Evolutionary conservation across 1,140 invertebrate species (phyloP).

Genomic region (Choristoneura fumiferana): DNA sequence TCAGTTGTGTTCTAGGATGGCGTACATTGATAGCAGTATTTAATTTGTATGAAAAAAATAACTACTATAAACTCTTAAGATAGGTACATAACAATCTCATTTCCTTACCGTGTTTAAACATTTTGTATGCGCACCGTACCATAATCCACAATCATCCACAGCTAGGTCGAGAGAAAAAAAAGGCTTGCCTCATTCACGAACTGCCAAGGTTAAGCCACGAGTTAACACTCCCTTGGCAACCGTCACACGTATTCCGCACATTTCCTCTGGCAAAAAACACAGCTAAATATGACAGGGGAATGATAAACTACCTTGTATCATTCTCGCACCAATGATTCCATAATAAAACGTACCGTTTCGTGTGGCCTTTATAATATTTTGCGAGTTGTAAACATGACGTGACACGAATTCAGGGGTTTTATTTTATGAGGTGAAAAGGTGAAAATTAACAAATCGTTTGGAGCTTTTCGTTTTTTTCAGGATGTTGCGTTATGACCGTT

Average conservation of each 20-base stretch:
- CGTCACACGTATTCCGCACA: neutral
- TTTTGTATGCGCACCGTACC: too few relatives aligned
- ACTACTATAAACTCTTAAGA: too few relatives aligned
- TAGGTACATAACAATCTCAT: too few relatives aligned
- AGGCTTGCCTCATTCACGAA: neutral
- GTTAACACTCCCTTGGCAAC: neutral
- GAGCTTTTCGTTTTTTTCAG: neutral
- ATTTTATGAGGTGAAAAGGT: conserved; percentile 4
- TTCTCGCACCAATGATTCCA: conserved; percentile 6
- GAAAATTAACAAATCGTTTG: conserved; percentile 4
- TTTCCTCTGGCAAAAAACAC: conserved; percentile 7
- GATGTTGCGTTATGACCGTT: too few relatives aligned
- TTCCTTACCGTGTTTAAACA: too few relatives aligned
- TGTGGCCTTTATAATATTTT: conserved; percentile 9
- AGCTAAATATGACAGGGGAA: conserved; percentile 7
- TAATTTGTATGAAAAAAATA: too few relatives aligned
- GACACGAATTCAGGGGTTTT: conserved; percentile 2
- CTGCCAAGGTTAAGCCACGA: neutral
- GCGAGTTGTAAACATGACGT: conserved; percentile 4
- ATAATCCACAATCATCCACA: too few relatives aligned
- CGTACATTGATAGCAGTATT: too few relatives aligned
- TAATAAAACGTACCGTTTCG: neutral
- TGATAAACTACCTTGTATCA: conserved; percentile 13
- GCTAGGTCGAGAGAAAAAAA: too few relatives aligned
- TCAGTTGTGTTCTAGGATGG: too few relatives aligned